Base-by-base conservation (phyloP, 2,113 vertebrate genomes). In the Stercorarius parasiticus region DNA sequence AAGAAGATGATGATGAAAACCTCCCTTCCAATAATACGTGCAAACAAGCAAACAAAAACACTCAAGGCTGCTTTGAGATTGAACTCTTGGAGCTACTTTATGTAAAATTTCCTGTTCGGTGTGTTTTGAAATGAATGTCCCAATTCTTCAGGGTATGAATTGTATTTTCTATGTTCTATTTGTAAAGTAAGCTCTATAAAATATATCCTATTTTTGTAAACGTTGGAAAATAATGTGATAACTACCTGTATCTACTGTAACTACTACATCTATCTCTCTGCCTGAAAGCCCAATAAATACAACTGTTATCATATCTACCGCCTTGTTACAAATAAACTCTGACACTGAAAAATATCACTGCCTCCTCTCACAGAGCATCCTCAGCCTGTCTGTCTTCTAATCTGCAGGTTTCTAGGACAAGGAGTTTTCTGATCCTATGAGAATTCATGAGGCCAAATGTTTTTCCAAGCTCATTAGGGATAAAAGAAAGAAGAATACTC, bases 231-330 rank as follows among this genome's bases (percentile, higher is more conserved):
- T 91, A 89, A 85, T 79, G 34, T 88, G 49, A 40, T 87, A 95
- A 85, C 84, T 93, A 95, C 78, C 49, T 79, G 65, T 76, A 90
- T 79, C 89, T 81, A 74, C 73, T 8, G 8, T 45, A 45, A 19
- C 45, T 45, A 45, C 91, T 82, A 82, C 50, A 93, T 82, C 93
- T 91, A 30, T 82, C 56, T 95, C 73, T 93, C 77, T 82, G 43
- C 58, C 91, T 94, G 81, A 95, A 95, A 94, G 78, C 38, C 70
- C 88, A 93, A 81, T 92, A 92, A 96, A 93, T 91, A 94, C 70
- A 77, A 61, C 93, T 82, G 76, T 86, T 97, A 79, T 82, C 62
- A 56, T 91, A 84, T 55, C 65, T 91, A 30, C 58, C 45, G 90
- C 53, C 66, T 82, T 62, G 66, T 95, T 95, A 79, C 84, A 94